Percentiles rank a stretch among this genome's conserved stretches.
Conservation (phyloP, 2,113 vertebrate species). For the Sturnus vulgaris region DNA sequence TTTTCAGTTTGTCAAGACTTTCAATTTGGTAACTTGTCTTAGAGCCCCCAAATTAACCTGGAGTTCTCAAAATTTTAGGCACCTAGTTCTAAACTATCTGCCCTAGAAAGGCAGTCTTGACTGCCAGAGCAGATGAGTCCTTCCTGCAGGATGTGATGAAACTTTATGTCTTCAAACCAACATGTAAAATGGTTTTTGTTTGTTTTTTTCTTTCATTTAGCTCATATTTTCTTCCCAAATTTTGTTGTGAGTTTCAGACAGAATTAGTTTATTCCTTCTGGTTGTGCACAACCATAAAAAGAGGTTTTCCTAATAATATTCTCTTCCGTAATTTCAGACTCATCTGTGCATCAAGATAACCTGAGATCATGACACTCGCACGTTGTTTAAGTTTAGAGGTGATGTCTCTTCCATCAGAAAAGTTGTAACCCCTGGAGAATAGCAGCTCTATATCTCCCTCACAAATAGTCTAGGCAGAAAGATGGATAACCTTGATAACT, state of each 20-base stretch:
- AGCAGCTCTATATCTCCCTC: not conserved
- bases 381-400: not conserved
- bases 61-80: not conserved
- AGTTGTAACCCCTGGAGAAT: not conserved
- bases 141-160: not conserved
- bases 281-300: not conserved
- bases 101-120: not conserved
- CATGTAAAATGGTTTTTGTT: rapidly evolving
- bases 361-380: not conserved
- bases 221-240: not conserved
- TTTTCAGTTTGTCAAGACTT: not conserved
- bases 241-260: not conserved
- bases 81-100: not conserved
- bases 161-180: not conserved
- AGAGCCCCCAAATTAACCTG: not conserved
- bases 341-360: not conserved
- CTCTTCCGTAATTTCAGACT: not conserved
- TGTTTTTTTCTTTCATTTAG: not conserved
- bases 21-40: not conserved
- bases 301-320: not conserved
- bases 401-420: not conserved
- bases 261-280: not conserved
- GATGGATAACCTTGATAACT: slow-evolving; percentile 38
- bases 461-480: not conserved
- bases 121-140: not conserved